phyloP scores from a whole-genome alignment of 2,113 vertebrate genomes.

The Hoplias malabaricus region DNA sequence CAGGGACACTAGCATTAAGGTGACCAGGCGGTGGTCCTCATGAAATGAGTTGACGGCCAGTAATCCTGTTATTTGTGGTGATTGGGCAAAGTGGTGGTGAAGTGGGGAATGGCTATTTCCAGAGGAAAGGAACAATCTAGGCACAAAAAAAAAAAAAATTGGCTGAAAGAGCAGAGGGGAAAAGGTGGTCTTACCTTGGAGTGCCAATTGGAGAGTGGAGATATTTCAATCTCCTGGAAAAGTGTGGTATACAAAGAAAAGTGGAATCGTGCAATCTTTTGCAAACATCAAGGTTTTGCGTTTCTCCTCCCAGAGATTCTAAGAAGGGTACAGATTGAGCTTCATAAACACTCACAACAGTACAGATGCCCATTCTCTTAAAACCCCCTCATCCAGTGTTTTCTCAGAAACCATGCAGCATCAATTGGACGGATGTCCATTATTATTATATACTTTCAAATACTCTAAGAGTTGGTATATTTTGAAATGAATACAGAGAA shows the following conservation, averaged over 20 bases:
- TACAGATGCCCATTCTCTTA: too few relatives aligned
- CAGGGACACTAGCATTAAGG: slow-evolving; percentile 28
- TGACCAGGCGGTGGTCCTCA: slow-evolving; percentile 7
- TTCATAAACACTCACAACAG: too few relatives aligned
- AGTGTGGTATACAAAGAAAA: neutral
- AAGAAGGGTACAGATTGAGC: neutral
- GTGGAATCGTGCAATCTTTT: neutral
- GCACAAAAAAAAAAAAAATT: too few relatives aligned
- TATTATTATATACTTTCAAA: too few relatives aligned
- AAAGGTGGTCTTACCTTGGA: neutral
- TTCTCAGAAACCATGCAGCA: too few relatives aligned
- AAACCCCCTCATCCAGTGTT: too few relatives aligned
- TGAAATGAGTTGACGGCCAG: neutral
- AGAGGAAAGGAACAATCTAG: neutral
- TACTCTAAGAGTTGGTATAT: too few relatives aligned
- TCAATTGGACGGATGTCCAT: too few relatives aligned
- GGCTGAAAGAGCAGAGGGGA: neutral
- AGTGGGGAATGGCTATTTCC: neutral
- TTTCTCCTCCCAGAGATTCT: neutral
- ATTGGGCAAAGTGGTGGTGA: neutral
- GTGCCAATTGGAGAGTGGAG: neutral
- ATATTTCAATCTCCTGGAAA: neutral
- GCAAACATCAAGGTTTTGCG: neutral
- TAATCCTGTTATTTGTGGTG: slow-evolving; percentile 25
- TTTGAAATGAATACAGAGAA: too few relatives aligned